Percentiles rank a stretch among this genome's conserved stretches.
Evolutionary conservation across 1,140 invertebrate species (phyloP).

Genomic region (Pantala flavescens): DNA sequence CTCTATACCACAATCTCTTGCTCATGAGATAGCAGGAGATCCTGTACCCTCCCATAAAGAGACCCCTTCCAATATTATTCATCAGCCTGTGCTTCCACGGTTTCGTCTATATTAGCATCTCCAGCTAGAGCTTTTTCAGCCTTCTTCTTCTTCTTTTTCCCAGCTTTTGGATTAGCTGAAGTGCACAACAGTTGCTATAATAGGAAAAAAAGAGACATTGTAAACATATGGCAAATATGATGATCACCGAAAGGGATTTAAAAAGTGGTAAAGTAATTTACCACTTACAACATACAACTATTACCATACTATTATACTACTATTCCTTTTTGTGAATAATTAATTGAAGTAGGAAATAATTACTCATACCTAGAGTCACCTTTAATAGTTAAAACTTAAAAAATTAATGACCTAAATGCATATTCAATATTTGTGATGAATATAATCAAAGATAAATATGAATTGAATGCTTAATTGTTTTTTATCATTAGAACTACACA

Average conservation of each 20-base stretch:
- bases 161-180: slow-evolving; percentile 64
- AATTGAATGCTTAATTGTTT: too few species aligned
- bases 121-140: slow-evolving; percentile 42
- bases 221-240: slow-evolving; percentile 3
- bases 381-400: too few species aligned
- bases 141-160: slow-evolving; percentile 86
- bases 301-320: slow-evolving; percentile 18
- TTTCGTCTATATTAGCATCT: slow-evolving; percentile 50
- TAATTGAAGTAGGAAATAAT: too few species aligned
- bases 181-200: slow-evolving; percentile 57
- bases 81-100: slow-evolving; percentile 46
- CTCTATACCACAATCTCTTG: background rate
- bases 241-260: background rate
- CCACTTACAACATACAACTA: too few species aligned
- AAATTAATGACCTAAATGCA: too few species aligned
- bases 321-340: too few species aligned
- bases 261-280: too few species aligned
- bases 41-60: background rate
- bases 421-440: too few species aligned
- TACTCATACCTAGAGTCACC: too few species aligned
- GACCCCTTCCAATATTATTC: background rate
- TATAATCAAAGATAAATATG: too few species aligned
- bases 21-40: background rate
- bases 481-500: too few species aligned
- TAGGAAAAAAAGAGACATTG: slow-evolving; percentile 17